Percentiles rank a stretch among this genome's conserved stretches.
These are phyloP conservation scores for Pyrocephalus nanus DNA, from an alignment of 2,797 vertebrate genomes.

Conservation along the genomic window DNA sequence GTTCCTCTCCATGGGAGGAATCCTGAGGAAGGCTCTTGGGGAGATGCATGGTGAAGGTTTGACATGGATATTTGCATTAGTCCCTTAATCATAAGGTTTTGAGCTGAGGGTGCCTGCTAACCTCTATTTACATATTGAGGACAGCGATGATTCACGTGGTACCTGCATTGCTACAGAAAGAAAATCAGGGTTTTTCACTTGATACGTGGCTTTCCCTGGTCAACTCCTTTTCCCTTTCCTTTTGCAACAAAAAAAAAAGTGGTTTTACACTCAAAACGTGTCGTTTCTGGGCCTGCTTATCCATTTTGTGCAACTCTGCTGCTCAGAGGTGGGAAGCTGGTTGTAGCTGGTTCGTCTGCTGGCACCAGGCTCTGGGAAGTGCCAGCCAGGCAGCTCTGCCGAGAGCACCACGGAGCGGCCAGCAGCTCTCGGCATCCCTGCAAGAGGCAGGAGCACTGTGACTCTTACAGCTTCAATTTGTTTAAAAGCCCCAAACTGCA, in stretches of 20 bases:
- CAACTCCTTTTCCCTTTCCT: conserved; percentile 2
- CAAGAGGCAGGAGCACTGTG: not conserved
- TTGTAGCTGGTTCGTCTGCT: conserved; percentile 31
- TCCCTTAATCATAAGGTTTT: not conserved
- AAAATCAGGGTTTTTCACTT: conserved; percentile 50
- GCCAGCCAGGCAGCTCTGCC: not conserved
- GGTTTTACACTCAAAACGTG: conserved; percentile 45
- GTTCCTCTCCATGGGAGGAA: not conserved
- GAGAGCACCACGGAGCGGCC: not conserved
- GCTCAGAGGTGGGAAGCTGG: conserved; percentile 23
- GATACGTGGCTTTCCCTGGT: not conserved
- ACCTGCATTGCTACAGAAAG: conserved; percentile 69
- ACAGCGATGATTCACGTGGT: conserved; percentile 50
- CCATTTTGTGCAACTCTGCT: conserved; percentile 21
- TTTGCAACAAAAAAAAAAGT: not conserved
- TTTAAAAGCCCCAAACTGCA: conserved; percentile 27
- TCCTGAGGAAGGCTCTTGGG: not conserved
- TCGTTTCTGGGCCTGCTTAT: conserved; percentile 58
- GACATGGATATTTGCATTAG: conserved; percentile 20
- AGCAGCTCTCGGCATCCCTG: not conserved
- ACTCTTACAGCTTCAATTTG: not conserved
- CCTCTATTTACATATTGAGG: conserved; percentile 51
- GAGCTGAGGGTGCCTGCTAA: conserved; percentile 36
- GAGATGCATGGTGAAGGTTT: conserved; percentile 31
- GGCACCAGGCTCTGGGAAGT: not conserved